Base-by-base conservation (phyloP, 2,888 invertebrate genomes). In the Leptinotarsa peninsularis region DNA sequence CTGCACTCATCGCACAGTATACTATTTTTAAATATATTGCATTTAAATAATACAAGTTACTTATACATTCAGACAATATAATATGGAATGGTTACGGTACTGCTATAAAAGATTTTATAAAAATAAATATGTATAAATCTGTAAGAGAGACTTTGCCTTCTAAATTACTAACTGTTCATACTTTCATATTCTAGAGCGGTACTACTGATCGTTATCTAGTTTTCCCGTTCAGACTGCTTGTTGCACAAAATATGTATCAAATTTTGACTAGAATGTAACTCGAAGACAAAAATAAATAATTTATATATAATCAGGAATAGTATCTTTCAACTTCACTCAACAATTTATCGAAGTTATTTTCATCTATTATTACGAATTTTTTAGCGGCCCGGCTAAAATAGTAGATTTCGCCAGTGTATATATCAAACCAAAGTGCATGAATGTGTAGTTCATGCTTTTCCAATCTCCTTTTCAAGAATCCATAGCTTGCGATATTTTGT, bases 381-480 rank as follows among this genome's bases (percentile, higher is more conserved):
- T 98, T 97, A 63, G 94, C 93, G 49, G 94, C 93, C 82, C 97
- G 91, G 86, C 97, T 97, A 86, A 98, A 98, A 88, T 96, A 96
- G 87, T 96, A 97, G 84, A 98, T 95, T 87, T 98, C 97, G 0
- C 98, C 98, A 0, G 97, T 96, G 86, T 98, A 98, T 87, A 99
- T 96, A 87, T 98, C 98, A 87, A 98, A 98, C 98, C 98, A 99
- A 56, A 99, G 89, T 0, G 98, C 98, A 85, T 97, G 97, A 80
- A 98, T 94, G 84, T 96, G 95, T 60, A 97, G 90, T 86, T 96
- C 93, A 82, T 96, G 94, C 63, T 91, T 92, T 86, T 95, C 93
- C 18, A 98, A 89, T 2, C 96, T 92, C 78, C 93, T 93, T 84
- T 95, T 95, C 54, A 98, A 89, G 89, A 98, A 97, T 58, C 96